A percentile compares a stretch with the other conserved stretches of the same genome.
phyloP scores from a whole-genome alignment of 2,888 invertebrate genomes.

The Pasiphila rectangulata region DNA sequence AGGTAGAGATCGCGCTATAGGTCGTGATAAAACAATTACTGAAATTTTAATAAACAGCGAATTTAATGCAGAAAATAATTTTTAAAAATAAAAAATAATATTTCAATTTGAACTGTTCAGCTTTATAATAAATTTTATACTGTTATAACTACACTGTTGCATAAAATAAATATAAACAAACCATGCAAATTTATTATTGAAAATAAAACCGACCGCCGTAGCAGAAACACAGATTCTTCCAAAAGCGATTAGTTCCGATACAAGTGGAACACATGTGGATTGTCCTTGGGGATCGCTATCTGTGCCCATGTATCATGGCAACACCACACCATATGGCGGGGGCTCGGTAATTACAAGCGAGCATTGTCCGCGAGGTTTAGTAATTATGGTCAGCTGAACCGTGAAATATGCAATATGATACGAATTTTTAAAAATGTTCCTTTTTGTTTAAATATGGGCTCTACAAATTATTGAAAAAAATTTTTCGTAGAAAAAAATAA shows the following conservation, averaged over 20 bases:
- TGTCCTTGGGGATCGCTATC: constrained; percentile 30
- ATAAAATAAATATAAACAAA: background rate
- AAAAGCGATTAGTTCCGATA: constrained; percentile 70
- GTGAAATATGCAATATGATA: constrained; percentile 58
- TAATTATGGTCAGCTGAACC: constrained; percentile 57
- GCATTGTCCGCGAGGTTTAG: constrained; percentile 46
- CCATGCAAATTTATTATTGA: constrained; percentile 25
- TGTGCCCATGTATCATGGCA: constrained; percentile 37
- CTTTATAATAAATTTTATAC: too few species aligned
- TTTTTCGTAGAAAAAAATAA: too few species aligned
- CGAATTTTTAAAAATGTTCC: background rate
- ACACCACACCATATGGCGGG: constrained; percentile 75
- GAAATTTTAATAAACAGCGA: too few species aligned
- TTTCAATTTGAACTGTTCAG: too few species aligned
- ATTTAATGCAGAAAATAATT: too few species aligned
- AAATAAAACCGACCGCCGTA: constrained; percentile 41
- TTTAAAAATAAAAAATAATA: too few species aligned
- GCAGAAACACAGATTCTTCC: constrained; percentile 40
- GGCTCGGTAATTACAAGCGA: constrained; percentile 63
- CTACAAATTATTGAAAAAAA: too few species aligned
- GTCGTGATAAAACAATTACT: too few species aligned
- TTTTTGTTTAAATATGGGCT: too few species aligned
- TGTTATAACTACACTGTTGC: too few species aligned
- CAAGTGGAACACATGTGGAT: constrained; percentile 64
- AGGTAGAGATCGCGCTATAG: too few species aligned